Evolutionary conservation across 1,140 invertebrate genomes (phyloP).

Genomic region (Heliconius nattereri): DNA sequence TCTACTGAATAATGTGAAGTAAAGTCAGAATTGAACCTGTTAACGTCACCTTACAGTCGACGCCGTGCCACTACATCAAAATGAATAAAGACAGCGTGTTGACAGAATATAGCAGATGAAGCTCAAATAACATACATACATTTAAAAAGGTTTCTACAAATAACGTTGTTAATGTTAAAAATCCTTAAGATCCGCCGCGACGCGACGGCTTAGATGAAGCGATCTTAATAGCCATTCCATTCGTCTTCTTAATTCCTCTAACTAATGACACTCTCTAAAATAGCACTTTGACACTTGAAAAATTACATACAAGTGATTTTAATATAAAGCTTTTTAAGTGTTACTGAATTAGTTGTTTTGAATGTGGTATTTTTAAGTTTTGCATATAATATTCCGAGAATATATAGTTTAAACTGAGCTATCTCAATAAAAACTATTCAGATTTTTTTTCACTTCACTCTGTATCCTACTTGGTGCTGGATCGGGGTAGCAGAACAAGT

Average conservation of each 20-base stretch:
- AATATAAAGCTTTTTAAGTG: neutral
- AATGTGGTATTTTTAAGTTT: neutral
- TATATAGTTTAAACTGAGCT: too few species aligned
- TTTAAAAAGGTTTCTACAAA: conserved; percentile 26
- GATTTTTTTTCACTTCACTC: too few species aligned
- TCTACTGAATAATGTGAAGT: neutral
- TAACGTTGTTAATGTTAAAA: conserved; percentile 31
- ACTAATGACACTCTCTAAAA: conserved; percentile 24
- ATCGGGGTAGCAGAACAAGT: too few species aligned
- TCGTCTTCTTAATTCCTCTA: conserved; percentile 52
- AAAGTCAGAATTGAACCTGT: neutral
- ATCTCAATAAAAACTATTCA: too few species aligned
- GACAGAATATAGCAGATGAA: neutral
- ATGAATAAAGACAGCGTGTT: too few species aligned
- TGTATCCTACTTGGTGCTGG: too few species aligned
- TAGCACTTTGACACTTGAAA: neutral
- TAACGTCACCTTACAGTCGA: too few species aligned
- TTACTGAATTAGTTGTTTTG: neutral
- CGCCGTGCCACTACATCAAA: too few species aligned
- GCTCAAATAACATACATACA: neutral
- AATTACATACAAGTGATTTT: neutral
- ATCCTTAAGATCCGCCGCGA: conserved; percentile 21
- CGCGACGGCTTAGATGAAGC: conserved; percentile 43
- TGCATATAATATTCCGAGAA: too few species aligned
- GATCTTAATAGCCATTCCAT: conserved; percentile 51